Evolutionary conservation across 2,888 invertebrate genomes (phyloP).

Genomic region (Coecobrya sp.): DNA sequence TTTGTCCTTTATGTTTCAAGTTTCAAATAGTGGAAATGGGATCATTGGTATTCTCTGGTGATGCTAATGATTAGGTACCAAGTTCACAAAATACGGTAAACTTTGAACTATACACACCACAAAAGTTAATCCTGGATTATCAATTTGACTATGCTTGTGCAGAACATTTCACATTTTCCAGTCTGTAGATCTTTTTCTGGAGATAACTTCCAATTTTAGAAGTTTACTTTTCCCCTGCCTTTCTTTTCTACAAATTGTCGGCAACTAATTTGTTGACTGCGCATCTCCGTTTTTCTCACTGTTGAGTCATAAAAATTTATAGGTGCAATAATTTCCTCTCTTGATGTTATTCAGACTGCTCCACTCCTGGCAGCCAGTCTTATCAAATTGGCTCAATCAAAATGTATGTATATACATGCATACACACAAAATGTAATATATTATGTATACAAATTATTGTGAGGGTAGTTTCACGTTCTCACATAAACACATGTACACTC

Average conservation of each 20-base stretch:
- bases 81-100: neutral
- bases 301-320: conserved; percentile 13
- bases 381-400: neutral
- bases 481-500: neutral
- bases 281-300: neutral
- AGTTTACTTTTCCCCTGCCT: neutral
- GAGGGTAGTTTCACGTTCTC: conserved; percentile 2
- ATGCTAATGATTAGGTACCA: neutral
- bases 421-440: neutral
- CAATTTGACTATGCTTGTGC: neutral
- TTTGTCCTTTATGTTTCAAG: conserved; percentile 7
- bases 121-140: neutral
- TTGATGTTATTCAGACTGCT: neutral
- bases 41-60: neutral
- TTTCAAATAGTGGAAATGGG: neutral
- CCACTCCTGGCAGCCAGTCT: neutral
- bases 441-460: neutral
- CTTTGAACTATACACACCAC: neutral
- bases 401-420: neutral
- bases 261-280: neutral
- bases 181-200: neutral
- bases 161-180: neutral
- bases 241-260: neutral
- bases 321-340: conserved; percentile 16
- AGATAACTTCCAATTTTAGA: neutral